Evolutionary conservation across 2,888 invertebrate species (phyloP).

Genomic region (Ametastegia equiseti): DNA sequence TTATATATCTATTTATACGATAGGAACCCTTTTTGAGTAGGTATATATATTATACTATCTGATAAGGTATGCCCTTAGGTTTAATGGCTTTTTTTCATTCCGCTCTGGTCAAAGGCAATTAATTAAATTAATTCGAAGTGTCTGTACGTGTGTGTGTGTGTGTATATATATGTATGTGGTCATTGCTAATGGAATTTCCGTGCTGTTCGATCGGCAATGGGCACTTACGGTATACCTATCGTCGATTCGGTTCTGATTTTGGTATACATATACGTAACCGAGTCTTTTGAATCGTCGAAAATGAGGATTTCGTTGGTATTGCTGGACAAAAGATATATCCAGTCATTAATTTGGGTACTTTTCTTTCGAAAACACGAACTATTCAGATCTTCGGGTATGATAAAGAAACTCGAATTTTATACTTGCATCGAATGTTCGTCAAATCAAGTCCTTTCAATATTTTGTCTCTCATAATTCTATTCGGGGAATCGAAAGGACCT

Average conservation of each 20-base stretch:
- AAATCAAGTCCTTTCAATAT: too few relatives aligned
- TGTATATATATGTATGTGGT: too few relatives aligned
- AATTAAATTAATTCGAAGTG: constrained; percentile 32
- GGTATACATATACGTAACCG: too few relatives aligned
- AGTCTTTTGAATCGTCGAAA: not conserved
- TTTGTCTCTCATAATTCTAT: too few relatives aligned
- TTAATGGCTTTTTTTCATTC: constrained; percentile 26
- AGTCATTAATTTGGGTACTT: too few relatives aligned
- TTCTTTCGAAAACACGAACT: too few relatives aligned
- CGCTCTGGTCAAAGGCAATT: constrained; percentile 33
- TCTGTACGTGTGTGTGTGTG: not conserved
- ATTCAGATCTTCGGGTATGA: too few relatives aligned
- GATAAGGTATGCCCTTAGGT: not conserved
- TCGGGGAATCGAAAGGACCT: too few relatives aligned
- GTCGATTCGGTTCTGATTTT: not conserved
- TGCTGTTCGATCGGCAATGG: constrained; percentile 26
- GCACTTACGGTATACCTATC: constrained; percentile 27
- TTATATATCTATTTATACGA: not conserved
- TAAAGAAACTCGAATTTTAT: too few relatives aligned
- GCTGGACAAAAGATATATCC: too few relatives aligned
- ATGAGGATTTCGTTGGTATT: not conserved
- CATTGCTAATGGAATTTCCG: constrained; percentile 39
- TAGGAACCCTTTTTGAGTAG: not conserved
- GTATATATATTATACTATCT: not conserved
- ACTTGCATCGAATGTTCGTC: too few relatives aligned